Percentiles rank a stretch among this genome's conserved stretches.
Conservation (phyloP, 2,888 invertebrate genomes). For the Hoplodrina ambigua region DNA sequence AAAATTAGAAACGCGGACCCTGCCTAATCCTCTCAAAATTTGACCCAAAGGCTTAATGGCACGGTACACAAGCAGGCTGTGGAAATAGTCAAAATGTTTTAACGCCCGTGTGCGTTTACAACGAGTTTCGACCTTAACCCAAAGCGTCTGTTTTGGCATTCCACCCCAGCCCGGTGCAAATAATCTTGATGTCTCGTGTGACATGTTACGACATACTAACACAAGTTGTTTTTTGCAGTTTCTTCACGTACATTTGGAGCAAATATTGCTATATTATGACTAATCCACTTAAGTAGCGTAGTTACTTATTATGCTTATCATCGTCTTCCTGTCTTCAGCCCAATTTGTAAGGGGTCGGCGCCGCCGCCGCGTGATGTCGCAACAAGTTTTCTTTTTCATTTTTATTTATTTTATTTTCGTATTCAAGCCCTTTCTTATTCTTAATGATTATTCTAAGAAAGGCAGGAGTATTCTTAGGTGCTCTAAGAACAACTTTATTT, state of each 20-base stretch:
- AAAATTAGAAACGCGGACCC: constrained; percentile 24
- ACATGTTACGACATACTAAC: constrained; percentile 9
- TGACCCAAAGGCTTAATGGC: constrained; percentile 25
- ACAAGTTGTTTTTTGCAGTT: constrained; percentile 9
- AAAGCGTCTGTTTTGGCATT: constrained; percentile 14
- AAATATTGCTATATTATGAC: neutral
- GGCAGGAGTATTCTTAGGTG: neutral
- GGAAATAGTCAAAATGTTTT: constrained; percentile 15
- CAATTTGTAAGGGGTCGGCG: neutral
- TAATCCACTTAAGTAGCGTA: neutral
- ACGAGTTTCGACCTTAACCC: constrained; percentile 19
- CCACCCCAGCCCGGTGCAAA: constrained; percentile 9
- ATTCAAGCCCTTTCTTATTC: no score
- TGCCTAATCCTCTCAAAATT: constrained; percentile 35
- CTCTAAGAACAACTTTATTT: neutral
- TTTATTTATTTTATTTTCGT: neutral
- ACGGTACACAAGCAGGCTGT: neutral
- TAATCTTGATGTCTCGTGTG: constrained; percentile 10
- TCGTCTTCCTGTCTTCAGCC: neutral
- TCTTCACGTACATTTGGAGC: neutral
- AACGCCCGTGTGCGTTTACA: constrained; percentile 5
- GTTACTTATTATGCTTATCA: neutral
- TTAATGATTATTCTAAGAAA: neutral
- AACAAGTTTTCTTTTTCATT: neutral
- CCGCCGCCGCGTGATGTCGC: neutral